Evolutionary conservation across 2,113 vertebrate species (phyloP).

Genomic region (Pavo muticus): DNA sequence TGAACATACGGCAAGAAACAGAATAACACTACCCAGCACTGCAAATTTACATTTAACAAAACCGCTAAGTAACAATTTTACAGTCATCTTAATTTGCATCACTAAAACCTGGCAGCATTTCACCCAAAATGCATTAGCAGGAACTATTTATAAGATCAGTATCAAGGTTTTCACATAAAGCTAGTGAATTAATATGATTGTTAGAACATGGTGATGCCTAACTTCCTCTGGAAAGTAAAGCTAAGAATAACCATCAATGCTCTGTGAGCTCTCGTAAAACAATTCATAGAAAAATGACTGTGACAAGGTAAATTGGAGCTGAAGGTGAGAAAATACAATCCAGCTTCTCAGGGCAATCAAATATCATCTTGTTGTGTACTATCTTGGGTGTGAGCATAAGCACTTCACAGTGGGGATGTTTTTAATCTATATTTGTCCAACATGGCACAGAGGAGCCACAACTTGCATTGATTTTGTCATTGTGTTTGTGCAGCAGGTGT

Average conservation of each 20-base stretch:
- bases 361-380: background rate
- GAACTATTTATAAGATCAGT: slow-evolving; percentile 77
- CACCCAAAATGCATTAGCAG: slow-evolving; percentile 79
- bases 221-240: slow-evolving; percentile 14
- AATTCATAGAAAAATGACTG: background rate
- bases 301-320: background rate
- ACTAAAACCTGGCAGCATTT: slow-evolving; percentile 77
- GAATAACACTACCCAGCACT: slow-evolving; percentile 77
- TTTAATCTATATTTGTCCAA: slow-evolving; percentile 44
- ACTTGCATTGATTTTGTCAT: slow-evolving; percentile 41
- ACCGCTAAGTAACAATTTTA: slow-evolving; percentile 81
- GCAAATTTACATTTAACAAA: slow-evolving; percentile 80
- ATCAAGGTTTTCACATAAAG: slow-evolving; percentile 71
- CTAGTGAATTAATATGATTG: slow-evolving; percentile 65
- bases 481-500: slow-evolving; percentile 25
- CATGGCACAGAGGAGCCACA: background rate
- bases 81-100: slow-evolving; percentile 83
- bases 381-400: background rate
- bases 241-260: background rate
- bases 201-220: slow-evolving; percentile 49
- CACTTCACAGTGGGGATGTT: slow-evolving; percentile 2
- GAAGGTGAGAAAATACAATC: background rate
- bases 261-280: background rate
- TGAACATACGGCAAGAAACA: slow-evolving; percentile 75
- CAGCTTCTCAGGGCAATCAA: background rate